phyloP scores from a whole-genome alignment of 2,888 invertebrate species.

The Taphrorychus bicolor region DNA sequence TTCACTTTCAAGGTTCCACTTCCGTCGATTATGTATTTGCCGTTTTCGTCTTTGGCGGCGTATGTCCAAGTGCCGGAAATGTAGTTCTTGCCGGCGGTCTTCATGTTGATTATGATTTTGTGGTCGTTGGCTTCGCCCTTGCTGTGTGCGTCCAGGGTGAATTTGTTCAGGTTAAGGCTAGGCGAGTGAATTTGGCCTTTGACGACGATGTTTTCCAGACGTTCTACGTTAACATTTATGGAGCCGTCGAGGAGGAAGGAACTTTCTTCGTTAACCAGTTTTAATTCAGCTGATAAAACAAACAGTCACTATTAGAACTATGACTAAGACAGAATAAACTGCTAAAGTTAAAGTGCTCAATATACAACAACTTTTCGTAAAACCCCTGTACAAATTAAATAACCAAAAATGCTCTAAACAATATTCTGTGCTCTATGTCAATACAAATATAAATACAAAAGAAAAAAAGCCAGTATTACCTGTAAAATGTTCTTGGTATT shows the following conservation, averaged over 20 bases:
- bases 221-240: constrained; percentile 65
- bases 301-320: too few species aligned
- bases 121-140: constrained; percentile 67
- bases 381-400: too few species aligned
- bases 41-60: constrained; percentile 73
- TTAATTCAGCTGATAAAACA: constrained; percentile 61
- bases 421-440: too few species aligned
- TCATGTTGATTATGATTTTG: constrained; percentile 69
- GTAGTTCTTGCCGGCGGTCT: constrained; percentile 70
- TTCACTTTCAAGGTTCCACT: constrained; percentile 75
- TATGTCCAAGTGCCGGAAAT: constrained; percentile 74
- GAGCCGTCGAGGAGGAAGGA: constrained; percentile 65
- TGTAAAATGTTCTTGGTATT: too few species aligned
- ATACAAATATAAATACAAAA: too few species aligned
- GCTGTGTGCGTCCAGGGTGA: constrained; percentile 69
- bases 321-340: too few species aligned
- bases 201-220: constrained; percentile 71
- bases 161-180: constrained; percentile 69
- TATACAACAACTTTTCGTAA: too few species aligned
- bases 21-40: constrained; percentile 77
- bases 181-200: constrained; percentile 69
- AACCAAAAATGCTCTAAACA: too few species aligned
- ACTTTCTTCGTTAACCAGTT: constrained; percentile 47
- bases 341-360: too few species aligned
- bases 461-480: too few species aligned